Evolutionary conservation across 2,888 invertebrate species (phyloP).

Genomic region (Patella caerulea): DNA sequence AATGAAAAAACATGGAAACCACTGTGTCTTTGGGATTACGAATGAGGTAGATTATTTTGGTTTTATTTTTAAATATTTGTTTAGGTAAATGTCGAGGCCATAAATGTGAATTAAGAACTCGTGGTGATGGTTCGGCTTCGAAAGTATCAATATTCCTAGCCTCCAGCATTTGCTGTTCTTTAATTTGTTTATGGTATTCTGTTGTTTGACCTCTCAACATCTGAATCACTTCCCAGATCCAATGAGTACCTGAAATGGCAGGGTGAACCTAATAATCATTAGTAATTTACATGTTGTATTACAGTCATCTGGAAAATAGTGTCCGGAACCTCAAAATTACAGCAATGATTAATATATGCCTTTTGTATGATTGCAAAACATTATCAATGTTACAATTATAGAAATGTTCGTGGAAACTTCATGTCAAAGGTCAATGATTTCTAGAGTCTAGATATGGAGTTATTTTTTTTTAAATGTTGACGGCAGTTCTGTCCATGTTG

Average conservation of each 20-base stretch:
- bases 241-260: conserved; percentile 36
- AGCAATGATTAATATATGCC: no score
- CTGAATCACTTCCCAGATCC: conserved; percentile 36
- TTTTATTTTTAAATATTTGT: conserved; percentile 30
- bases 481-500: no score
- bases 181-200: conserved; percentile 19
- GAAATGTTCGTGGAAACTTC: no score
- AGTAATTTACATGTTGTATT: no score
- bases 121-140: conserved; percentile 21
- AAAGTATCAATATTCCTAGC: conserved; percentile 19
- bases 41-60: conserved; percentile 32
- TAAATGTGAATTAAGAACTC: conserved; percentile 38
- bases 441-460: no score
- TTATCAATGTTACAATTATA: no score
- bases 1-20: conserved; percentile 35
- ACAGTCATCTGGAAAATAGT: no score
- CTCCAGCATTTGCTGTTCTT: conserved; percentile 28
- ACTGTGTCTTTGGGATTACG: conserved; percentile 39
- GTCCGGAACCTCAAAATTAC: no score
- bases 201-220: conserved; percentile 29
- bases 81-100: conserved; percentile 26
- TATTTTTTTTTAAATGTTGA: no score
- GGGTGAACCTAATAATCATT: no score
- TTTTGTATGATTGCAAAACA: no score
- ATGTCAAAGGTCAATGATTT: no score